Evolutionary conservation across 2,113 vertebrate species (phyloP).

Genomic region (Trichomycterus rosablanca): DNA sequence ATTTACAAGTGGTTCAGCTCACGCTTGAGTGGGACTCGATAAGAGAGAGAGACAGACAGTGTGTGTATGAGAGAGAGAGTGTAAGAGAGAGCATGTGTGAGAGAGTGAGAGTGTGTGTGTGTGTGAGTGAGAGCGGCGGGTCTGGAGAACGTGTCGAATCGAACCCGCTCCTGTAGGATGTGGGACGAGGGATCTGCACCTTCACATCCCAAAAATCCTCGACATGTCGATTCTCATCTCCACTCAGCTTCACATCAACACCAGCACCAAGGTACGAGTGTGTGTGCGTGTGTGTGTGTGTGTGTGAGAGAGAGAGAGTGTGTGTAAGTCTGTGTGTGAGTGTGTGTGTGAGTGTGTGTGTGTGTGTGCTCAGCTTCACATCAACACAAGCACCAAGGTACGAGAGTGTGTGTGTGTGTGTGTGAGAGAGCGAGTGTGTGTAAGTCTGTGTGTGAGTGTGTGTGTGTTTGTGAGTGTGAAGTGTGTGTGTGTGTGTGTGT

Average conservation of each 20-base stretch:
- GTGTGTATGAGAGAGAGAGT: neutral
- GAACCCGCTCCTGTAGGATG: neutral
- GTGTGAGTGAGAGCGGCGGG: constrained; percentile 3
- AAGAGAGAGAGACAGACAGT: constrained; percentile 21
- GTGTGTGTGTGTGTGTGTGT: no score
- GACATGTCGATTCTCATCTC: constrained; percentile 67
- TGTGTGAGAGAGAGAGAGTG: neutral
- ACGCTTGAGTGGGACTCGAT: constrained; percentile 43
- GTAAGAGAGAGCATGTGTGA: constrained; percentile 41
- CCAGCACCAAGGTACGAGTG: constrained; percentile 60
- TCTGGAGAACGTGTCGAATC: neutral
- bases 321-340: neutral
- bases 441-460: neutral
- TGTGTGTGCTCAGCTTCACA: neutral
- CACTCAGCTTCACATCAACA: constrained; percentile 66
- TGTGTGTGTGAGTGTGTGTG: neutral
- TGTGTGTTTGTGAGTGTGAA: neutral
- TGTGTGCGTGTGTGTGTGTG: neutral
- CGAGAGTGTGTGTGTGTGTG: neutral
- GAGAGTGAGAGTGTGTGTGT: constrained; percentile 40
- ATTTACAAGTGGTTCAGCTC: constrained; percentile 44
- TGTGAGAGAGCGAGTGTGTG: neutral
- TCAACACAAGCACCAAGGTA: constrained; percentile 47
- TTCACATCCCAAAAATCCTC: constrained; percentile 27
- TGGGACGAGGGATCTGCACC: no score